Evolutionary conservation across 2,113 vertebrate species (phyloP).

Genomic region (Regulus satrapa): DNA sequence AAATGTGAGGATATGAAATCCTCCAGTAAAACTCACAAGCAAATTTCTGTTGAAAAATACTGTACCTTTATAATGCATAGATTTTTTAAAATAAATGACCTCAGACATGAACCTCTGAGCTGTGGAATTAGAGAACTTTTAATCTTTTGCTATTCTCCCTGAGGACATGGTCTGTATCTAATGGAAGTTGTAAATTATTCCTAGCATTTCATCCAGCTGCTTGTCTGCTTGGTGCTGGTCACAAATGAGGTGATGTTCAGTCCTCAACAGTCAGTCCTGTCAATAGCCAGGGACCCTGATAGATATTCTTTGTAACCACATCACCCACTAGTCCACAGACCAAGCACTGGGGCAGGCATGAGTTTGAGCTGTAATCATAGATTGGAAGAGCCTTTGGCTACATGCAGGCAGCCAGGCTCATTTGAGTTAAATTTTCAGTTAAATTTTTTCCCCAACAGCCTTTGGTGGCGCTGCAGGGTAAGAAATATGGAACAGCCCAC

Average conservation of each 20-base stretch:
- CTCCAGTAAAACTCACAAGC: not conserved
- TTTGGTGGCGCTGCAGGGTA: constrained; percentile 62
- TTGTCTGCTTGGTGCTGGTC: not conserved
- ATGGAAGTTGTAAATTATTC: not conserved
- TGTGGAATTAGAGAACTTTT: not conserved
- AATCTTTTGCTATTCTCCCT: not conserved
- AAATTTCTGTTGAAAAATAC: not conserved
- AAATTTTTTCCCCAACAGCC: not conserved
- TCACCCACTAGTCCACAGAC: not conserved
- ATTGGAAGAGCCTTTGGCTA: not conserved
- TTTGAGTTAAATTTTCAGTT: not conserved
- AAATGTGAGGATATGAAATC: not conserved
- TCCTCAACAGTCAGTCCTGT: too few relatives aligned
- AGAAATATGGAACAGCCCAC: not conserved
- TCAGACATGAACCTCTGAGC: not conserved
- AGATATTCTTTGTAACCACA: not conserved
- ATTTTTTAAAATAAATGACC: not conserved
- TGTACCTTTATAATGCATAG: not conserved
- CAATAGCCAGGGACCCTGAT: not conserved
- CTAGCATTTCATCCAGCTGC: not conserved
- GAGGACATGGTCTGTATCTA: not conserved
- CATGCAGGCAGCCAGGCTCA: not conserved
- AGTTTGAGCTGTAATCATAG: not conserved
- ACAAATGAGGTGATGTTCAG: not conserved
- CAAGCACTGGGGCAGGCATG: not conserved